Evolutionary conservation across 2,888 invertebrate species (phyloP).

Genomic region (Leistus spinibarbis): DNA sequence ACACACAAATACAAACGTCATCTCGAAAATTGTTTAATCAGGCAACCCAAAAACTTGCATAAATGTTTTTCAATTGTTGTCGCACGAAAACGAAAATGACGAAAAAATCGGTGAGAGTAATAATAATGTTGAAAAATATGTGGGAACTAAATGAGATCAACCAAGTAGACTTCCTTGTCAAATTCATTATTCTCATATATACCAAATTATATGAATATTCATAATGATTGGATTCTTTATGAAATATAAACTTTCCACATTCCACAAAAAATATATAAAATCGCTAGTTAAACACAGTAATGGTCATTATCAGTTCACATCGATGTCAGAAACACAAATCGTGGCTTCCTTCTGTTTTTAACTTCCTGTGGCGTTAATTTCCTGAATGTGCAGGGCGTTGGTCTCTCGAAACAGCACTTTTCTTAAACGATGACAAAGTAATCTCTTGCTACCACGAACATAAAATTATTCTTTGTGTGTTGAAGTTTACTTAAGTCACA

Average conservation of each 20-base stretch:
- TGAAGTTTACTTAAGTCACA: too few relatives aligned
- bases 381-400: slow-evolving; percentile 21
- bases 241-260: neutral
- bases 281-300: neutral
- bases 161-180: neutral
- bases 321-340: slow-evolving; percentile 8
- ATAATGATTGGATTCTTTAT: neutral
- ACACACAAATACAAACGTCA: too few relatives aligned
- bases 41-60: too few relatives aligned
- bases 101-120: too few relatives aligned
- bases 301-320: neutral
- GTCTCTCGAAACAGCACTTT: slow-evolving; percentile 4
- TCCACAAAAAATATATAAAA: neutral
- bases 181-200: neutral
- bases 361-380: slow-evolving; percentile 29
- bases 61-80: too few relatives aligned
- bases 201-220: neutral
- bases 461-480: neutral
- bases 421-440: neutral
- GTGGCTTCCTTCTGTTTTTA: slow-evolving; percentile 21
- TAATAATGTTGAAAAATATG: neutral
- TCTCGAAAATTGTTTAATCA: too few relatives aligned
- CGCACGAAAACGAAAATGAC: too few relatives aligned
- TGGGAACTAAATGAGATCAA: neutral
- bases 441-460: neutral